Evolutionary conservation across 92 coral and sea anemone species (phyloP).

Genomic region (Desmophyllum pertusum): DNA sequence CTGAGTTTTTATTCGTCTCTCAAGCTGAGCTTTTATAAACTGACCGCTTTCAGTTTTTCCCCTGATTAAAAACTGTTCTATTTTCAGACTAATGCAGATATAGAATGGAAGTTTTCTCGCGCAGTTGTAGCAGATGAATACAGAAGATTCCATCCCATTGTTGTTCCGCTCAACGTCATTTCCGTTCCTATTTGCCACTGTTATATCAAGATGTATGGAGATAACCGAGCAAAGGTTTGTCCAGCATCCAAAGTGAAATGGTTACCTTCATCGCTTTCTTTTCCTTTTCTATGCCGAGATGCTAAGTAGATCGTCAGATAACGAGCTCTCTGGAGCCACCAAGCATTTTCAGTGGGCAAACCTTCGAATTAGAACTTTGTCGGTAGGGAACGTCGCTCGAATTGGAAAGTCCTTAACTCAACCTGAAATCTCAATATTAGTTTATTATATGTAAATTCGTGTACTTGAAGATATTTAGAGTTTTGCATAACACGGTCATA

Average conservation of each 20-base stretch:
- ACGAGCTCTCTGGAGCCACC: background rate
- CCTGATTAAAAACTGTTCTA: background rate
- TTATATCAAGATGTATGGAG: conserved; percentile 26
- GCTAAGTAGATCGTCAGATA: background rate
- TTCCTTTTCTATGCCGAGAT: background rate
- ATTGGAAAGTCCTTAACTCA: too few species aligned
- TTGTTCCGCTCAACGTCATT: conserved; percentile 38
- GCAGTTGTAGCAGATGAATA: conserved; percentile 41
- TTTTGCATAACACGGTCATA: too few species aligned
- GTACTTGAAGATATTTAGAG: too few species aligned
- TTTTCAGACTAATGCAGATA: conserved; percentile 42
- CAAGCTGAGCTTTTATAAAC: background rate
- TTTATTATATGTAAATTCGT: too few species aligned
- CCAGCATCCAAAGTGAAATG: too few species aligned
- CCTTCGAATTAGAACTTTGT: background rate
- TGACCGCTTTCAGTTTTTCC: background rate
- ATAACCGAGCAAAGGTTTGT: conserved; percentile 25
- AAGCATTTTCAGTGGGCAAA: background rate
- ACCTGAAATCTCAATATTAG: too few species aligned
- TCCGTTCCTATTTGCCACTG: background rate
- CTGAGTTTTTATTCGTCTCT: too few species aligned
- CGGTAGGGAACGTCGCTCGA: too few species aligned
- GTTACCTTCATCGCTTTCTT: background rate
- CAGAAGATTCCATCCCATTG: conserved; percentile 33
- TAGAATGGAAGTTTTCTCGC: conserved; percentile 40